Evolutionary conservation across 2,888 invertebrate genomes (phyloP).

Genomic region (Crossocerus cetratus): DNA sequence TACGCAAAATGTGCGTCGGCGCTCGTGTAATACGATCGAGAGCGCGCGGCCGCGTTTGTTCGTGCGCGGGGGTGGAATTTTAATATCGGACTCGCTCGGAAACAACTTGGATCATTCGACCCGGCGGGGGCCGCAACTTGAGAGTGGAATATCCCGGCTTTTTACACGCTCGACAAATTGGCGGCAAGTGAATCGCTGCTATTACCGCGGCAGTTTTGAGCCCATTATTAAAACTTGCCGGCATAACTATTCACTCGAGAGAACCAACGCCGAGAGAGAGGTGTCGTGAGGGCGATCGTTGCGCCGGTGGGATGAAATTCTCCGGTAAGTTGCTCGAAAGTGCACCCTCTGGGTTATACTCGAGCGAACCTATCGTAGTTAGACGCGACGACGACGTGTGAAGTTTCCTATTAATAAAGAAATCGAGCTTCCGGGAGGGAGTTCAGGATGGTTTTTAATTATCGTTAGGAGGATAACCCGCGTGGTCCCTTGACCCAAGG

Average conservation of each 20-base stretch:
- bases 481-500: background rate
- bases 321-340: background rate
- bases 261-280: background rate
- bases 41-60: constrained; percentile 5
- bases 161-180: background rate
- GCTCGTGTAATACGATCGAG: background rate
- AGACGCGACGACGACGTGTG: constrained; percentile 26
- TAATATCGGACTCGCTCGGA: background rate
- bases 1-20: background rate
- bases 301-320: background rate
- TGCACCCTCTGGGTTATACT: background rate
- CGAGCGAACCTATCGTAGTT: background rate
- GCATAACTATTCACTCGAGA: background rate
- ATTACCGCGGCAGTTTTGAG: background rate
- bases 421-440: constrained; percentile 48
- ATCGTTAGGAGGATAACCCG: constrained; percentile 36
- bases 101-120: no score
- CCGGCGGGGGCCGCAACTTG: background rate
- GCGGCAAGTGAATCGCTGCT: background rate
- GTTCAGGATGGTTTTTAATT: constrained; percentile 64
- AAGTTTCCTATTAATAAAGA: constrained; percentile 53
- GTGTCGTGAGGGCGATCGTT: background rate
- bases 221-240: background rate
- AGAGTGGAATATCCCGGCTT: constrained; percentile 5
- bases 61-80: background rate